These are phyloP conservation scores for Fistularia tabacaria DNA, from an alignment of 2,797 vertebrate genomes.

Conservation along the genomic window DNA sequence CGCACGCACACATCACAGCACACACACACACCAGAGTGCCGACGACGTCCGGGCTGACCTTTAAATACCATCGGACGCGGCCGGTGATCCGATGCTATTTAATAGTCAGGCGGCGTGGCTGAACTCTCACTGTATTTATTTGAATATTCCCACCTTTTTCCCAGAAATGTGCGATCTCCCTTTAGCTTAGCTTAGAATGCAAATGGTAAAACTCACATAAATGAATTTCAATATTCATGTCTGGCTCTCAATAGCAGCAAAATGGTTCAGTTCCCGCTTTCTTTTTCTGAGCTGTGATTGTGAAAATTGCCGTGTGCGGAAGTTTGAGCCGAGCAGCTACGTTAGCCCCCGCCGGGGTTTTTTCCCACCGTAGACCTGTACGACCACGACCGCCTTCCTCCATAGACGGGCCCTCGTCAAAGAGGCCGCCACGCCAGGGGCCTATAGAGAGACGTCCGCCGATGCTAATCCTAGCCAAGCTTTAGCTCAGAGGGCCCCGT, in stretches of 20 bases:
- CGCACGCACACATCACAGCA: no score
- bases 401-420: slow-evolving; percentile 51
- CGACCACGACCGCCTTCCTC: slow-evolving; percentile 82
- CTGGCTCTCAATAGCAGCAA: slow-evolving; percentile 72
- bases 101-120: slow-evolving; percentile 32
- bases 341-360: slow-evolving; percentile 45
- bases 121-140: slow-evolving; percentile 27
- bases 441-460: no score
- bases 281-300: slow-evolving; percentile 30
- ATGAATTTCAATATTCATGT: slow-evolving; percentile 66
- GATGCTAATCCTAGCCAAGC: no score
- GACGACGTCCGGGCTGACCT: slow-evolving; percentile 47
- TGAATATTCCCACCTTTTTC: no score
- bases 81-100: slow-evolving; percentile 33
- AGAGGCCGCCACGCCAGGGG: slow-evolving; percentile 51
- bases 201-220: slow-evolving; percentile 69
- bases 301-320: slow-evolving; percentile 55
- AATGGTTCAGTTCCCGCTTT: slow-evolving; percentile 74
- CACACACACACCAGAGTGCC: no score
- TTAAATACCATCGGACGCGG: slow-evolving; percentile 42
- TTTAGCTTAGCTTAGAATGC: slow-evolving; percentile 15
- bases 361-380: slow-evolving; percentile 74
- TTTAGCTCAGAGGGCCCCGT: not conserved
- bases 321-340: slow-evolving; percentile 50
- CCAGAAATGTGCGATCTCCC: no score